Base-by-base conservation (phyloP, 1,140 invertebrate species). In the Drosophila parvula region DNA sequence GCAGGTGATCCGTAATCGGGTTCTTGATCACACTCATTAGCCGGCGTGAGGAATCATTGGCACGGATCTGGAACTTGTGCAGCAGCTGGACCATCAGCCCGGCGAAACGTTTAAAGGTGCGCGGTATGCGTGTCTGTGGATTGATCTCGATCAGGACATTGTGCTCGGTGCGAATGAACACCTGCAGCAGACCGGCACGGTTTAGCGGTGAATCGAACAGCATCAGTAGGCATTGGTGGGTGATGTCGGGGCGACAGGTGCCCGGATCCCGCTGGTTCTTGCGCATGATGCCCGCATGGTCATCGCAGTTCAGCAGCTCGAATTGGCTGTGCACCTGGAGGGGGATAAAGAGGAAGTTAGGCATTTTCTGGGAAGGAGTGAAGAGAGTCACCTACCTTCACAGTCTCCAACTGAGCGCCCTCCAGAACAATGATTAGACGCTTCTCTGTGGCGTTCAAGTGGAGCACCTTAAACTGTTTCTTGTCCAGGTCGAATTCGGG, bases 61-160 rank as follows among this genome's bases (percentile, higher is more conserved):
- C 97, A 88, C 97, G 94, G 27, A 99, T 97, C 67, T 95, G 95
- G 88, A 98, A 96, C 93, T 99, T 99, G 90, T 99, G 98, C 44
- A 99, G 94, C 11, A 99, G 93, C 95, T 99, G 98, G 44, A 99
- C 98, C 96, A 99, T 99, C 16, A 99, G 93, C 44, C 98, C 98
- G 90, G 98, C 98, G 95, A 99, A 99, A 91, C 99, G 94, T 91
- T 99, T 99, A 91, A 98, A 99, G 12, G 99, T 99, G 83, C 99
- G 94, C 1, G 99, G 99, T 91, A 99, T 99, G 90, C 99, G 95
- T 9, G 98, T 99, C 93, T 99, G 98, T 47, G 99, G 98, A 93
- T 99, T 98, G 27, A 99, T 95, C 96, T 99, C 98, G 86, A 99
- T 99, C 0, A 99, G 93, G 45, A 99, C 98, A 95, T 99, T 99